Conservation (phyloP, 2,888 invertebrate species). For the Papilio elwesi region DNA sequence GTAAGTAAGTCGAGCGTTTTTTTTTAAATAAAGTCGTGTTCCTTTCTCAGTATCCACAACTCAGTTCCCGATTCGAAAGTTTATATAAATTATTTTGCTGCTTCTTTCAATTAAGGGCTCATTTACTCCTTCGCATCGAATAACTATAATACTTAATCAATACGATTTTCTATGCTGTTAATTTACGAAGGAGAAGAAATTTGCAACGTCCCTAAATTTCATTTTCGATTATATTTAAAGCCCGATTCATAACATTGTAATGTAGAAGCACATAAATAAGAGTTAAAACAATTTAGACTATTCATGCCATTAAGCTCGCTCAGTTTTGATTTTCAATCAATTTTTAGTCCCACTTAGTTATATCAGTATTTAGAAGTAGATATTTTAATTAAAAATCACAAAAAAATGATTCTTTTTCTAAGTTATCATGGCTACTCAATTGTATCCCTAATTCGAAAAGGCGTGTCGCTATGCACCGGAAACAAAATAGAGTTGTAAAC, state of each 20-base stretch:
- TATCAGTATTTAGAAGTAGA: neutral
- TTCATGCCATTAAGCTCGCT: neutral
- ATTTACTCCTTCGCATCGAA: neutral
- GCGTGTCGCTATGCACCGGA: too few species aligned
- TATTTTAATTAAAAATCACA: neutral
- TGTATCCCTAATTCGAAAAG: too few species aligned
- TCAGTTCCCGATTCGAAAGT: too few species aligned
- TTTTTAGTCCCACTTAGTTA: conserved; percentile 5
- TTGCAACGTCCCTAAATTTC: neutral
- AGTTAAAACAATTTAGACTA: neutral
- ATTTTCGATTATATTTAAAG: conserved; percentile 7
- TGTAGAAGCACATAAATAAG: conserved; percentile 20
- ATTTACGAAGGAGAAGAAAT: conserved; percentile 5
- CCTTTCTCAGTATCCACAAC: too few species aligned
- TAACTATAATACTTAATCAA: neutral
- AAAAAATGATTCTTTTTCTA: neutral
- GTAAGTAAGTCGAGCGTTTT: too few species aligned
- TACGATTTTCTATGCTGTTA: neutral
- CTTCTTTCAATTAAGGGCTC: neutral
- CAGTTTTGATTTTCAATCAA: conserved; percentile 10
- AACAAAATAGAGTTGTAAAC: too few species aligned
- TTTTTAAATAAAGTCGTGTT: too few species aligned
- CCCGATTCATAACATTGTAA: neutral
- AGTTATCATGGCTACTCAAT: neutral
- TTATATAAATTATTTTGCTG: too few species aligned